Evolutionary conservation across 2,888 invertebrate species (phyloP).

Genomic region (Belgica antarctica): DNA sequence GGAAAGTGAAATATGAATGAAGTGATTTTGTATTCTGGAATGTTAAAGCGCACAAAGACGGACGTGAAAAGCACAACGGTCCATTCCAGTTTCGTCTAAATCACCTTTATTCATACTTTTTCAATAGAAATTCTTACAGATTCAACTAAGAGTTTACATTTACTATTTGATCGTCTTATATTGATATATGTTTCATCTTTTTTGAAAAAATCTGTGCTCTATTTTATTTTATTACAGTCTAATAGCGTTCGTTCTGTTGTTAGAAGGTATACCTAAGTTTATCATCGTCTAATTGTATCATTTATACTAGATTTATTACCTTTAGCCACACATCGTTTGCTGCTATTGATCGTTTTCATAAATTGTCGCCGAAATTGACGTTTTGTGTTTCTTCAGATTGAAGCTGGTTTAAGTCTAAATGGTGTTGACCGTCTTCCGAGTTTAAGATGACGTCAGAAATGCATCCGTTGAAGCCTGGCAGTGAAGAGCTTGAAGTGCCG

Average conservation of each 20-base stretch:
- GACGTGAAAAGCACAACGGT: too few species aligned
- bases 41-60: too few species aligned
- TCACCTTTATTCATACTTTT: constrained; percentile 2
- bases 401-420: constrained; percentile 7
- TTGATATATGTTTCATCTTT: neutral
- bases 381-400: neutral
- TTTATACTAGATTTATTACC: constrained; percentile 5
- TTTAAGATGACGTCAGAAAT: neutral
- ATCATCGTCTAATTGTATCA: constrained; percentile 3
- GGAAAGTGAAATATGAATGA: too few species aligned
- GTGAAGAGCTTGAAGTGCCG: neutral
- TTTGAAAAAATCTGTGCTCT: constrained; percentile 26
- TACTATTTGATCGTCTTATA: neutral
- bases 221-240: constrained; percentile 25
- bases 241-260: constrained; percentile 21
- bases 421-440: neutral
- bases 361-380: constrained; percentile 3
- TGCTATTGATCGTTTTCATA: constrained; percentile 11
- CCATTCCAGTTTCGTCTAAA: too few species aligned
- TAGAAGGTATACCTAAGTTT: constrained; percentile 21
- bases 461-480: constrained; percentile 12
- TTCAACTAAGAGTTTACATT: constrained; percentile 26
- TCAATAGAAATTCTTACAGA: constrained; percentile 22
- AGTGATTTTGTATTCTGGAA: too few species aligned
- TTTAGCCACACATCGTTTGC: neutral